Evolutionary conservation across 2,888 invertebrate species (phyloP).

Genomic region (Scaptomyza parva): DNA sequence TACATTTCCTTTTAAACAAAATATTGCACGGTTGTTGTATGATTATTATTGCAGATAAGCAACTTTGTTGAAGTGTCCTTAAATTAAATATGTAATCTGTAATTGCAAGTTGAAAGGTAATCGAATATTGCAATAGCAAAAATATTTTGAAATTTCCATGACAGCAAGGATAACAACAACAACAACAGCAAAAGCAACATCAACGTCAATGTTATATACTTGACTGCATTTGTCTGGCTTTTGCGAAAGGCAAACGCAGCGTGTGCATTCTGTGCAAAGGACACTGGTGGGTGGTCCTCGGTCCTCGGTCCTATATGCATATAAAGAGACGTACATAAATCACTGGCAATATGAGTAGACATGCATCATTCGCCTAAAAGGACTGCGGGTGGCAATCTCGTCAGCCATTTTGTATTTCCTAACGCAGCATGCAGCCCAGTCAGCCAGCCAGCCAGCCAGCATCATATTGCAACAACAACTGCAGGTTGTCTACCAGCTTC

Average conservation of each 20-base stretch:
- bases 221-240: constrained; percentile 40
- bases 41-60: constrained; percentile 5
- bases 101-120: constrained; percentile 26
- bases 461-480: constrained; percentile 10
- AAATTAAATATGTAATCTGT: constrained; percentile 30
- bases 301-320: too few relatives aligned
- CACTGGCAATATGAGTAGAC: constrained; percentile 63
- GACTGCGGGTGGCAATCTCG: constrained; percentile 43
- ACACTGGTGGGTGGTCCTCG: constrained; percentile 28
- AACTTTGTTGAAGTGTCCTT: constrained; percentile 16
- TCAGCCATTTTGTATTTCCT: constrained; percentile 47
- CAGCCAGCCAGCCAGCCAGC: constrained; percentile 9
- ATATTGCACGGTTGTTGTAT: background rate
- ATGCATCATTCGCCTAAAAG: constrained; percentile 60
- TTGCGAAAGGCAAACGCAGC: constrained; percentile 18
- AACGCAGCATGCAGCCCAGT: constrained; percentile 24
- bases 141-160: constrained; percentile 22
- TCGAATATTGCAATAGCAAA: constrained; percentile 31
- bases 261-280: constrained; percentile 3
- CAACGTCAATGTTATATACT: constrained; percentile 1
- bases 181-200: constrained; percentile 20
- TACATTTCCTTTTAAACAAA: background rate
- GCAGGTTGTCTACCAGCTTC: constrained; percentile 19
- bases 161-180: constrained; percentile 8
- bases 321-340: constrained; percentile 48